Conservation (phyloP, 2,888 invertebrate genomes). For the Morpho achilles region DNA sequence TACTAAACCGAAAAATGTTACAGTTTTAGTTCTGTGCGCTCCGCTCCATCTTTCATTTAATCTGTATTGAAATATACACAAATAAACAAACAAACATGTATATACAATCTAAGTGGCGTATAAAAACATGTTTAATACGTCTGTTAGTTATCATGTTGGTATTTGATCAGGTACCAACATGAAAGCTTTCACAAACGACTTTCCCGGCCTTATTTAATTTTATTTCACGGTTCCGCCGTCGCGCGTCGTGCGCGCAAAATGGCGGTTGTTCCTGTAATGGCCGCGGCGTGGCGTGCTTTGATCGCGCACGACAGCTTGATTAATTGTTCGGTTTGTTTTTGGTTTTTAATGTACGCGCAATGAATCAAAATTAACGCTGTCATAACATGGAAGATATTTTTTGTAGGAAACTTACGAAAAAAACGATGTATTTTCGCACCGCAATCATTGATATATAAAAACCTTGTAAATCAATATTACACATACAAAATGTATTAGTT, state of each 20-base stretch:
- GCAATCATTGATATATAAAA: not conserved
- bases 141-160: too few species aligned
- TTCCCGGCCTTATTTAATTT: conserved; percentile 48
- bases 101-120: too few species aligned
- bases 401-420: too few species aligned
- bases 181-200: not conserved
- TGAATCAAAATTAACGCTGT: conserved; percentile 29
- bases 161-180: too few species aligned
- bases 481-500: too few species aligned
- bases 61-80: too few species aligned
- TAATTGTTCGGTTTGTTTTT: conserved; percentile 24
- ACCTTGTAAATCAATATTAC: not conserved
- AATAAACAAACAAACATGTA: too few species aligned
- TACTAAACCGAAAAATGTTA: too few species aligned
- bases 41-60: too few species aligned
- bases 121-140: too few species aligned
- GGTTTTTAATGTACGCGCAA: conserved; percentile 23
- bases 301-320: conserved; percentile 34
- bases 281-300: conserved; percentile 49
- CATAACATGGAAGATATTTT: conserved; percentile 15
- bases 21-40: too few species aligned
- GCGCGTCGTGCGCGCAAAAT: conserved; percentile 49
- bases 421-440: too few species aligned
- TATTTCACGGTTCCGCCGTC: conserved; percentile 54
- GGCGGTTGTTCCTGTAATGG: conserved; percentile 46